Conservation (phyloP, 1,140 invertebrate genomes). For the Philotrypesis tridentata region DNA sequence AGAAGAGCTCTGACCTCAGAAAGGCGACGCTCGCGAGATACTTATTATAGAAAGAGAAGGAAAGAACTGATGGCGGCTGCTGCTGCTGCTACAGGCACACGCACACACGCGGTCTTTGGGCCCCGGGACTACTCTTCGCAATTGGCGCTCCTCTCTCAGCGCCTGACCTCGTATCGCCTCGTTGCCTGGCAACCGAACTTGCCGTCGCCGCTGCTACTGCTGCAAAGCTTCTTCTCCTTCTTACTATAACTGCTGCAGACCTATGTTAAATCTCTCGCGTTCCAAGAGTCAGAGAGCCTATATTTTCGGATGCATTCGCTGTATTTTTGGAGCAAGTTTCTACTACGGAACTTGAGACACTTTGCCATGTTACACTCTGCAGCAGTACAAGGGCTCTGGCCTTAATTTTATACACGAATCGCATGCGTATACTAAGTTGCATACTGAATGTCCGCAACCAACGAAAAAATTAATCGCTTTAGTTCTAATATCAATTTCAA, state of each 20-base stretch:
- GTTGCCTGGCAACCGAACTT: slow-evolving; percentile 60
- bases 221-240: not conserved
- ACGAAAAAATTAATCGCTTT: no score
- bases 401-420: no score
- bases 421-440: no score
- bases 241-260: not conserved
- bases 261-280: slow-evolving; percentile 1
- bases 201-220: slow-evolving; percentile 41
- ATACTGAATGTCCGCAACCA: no score
- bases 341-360: not conserved
- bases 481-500: no score
- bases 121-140: slow-evolving; percentile 48
- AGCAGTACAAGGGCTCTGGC: no score
- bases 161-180: slow-evolving; percentile 53
- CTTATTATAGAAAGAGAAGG: not conserved
- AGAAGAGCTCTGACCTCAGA: slow-evolving; percentile 62
- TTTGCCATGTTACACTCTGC: no score
- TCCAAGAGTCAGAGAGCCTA: not conserved
- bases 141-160: slow-evolving; percentile 36
- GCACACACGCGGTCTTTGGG: slow-evolving; percentile 44
- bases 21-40: not conserved
- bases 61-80: no score
- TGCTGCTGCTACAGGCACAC: not conserved
- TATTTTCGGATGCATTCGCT: not conserved
- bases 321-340: not conserved